Evolutionary conservation across 2,888 invertebrate species (phyloP).

Genomic region (Parapristionchus giblindavisi): DNA sequence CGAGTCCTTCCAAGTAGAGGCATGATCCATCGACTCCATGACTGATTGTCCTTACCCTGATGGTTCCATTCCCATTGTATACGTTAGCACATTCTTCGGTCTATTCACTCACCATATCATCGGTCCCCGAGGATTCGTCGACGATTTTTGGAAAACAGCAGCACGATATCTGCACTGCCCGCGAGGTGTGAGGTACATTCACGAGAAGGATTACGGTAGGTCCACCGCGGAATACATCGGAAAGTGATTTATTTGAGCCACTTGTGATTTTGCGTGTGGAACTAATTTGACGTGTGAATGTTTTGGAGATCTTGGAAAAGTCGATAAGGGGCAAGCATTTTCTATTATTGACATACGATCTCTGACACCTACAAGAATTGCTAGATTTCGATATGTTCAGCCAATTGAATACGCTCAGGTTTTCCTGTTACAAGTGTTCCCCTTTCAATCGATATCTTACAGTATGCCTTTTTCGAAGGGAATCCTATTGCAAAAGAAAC

Average conservation of each 20-base stretch:
- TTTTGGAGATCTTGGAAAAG: constrained; percentile 2
- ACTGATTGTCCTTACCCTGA: constrained; percentile 16
- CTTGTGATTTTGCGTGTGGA: too few species aligned
- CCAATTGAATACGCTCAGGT: constrained; percentile 6
- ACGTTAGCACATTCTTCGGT: constrained; percentile 18
- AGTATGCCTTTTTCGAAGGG: constrained; percentile 28
- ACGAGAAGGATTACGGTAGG: constrained; percentile 6
- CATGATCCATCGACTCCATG: too few species aligned
- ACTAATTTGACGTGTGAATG: constrained; percentile 13
- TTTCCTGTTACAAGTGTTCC: neutral
- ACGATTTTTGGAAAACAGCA: constrained; percentile 20
- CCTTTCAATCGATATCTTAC: neutral
- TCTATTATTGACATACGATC: constrained; percentile 5
- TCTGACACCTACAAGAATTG: neutral
- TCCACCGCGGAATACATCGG: neutral
- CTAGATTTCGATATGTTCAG: neutral
- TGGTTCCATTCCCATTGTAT: constrained; percentile 12
- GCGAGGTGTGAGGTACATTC: constrained; percentile 1
- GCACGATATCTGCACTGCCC: constrained; percentile 17
- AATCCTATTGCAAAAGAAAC: neutral
- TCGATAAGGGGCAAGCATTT: constrained; percentile 13
- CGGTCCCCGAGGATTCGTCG: constrained; percentile 3
- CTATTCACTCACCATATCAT: neutral
- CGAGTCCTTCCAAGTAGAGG: too few species aligned
- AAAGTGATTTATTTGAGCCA: neutral